Evolutionary conservation across 2,113 vertebrate genomes (phyloP), one percentile per base, ranked within the genome.

Genomic region (Sander vitreus): DNA sequence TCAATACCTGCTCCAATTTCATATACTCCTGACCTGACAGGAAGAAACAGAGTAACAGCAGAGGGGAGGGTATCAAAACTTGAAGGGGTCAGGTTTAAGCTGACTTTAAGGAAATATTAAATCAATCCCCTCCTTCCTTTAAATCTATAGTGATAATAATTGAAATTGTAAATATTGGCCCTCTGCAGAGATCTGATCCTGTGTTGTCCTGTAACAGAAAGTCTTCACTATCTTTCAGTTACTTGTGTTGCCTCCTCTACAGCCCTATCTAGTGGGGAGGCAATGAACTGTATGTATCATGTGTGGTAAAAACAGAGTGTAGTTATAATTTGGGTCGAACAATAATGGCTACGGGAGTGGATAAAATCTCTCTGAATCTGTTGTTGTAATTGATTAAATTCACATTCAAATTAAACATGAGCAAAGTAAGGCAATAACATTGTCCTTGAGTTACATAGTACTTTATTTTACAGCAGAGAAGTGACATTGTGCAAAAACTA

Each of bases 1-100:
- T 73, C 47, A 19, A 70, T 73, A 51, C 58, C 86, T 80, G 86
- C 87, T 94, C 93, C 81, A 13, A 70, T 95, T 95, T 94, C 92
- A 93, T 5, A 80, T 66, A 73, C 62, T 55, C 80, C 72, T 63
- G 21, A 82, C 62, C 54, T 71, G 72, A 85, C 64, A 65, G 47
- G 70, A 81, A 74, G 70, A 81, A 74, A 69, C 36, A 84, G 68
- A 72, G 76, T 58, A 57, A 65, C 18, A 53, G 54, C 51, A 73
- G 39, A 76, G 63, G 33, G 25, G 43, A 77, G 27, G 23, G 47
- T 43, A 68, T 75, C 55, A 85, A 71, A 73, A 66, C 47, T 10
- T 53, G 19, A 27, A 60, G 18, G 16, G 66, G 63, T 51, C 73
- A 39, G 6, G 27, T 67, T 73, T 33, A 63, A 55, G 27, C 19